Conservation (phyloP, 2,113 vertebrate species). For the Ovibos moschatus region DNA sequence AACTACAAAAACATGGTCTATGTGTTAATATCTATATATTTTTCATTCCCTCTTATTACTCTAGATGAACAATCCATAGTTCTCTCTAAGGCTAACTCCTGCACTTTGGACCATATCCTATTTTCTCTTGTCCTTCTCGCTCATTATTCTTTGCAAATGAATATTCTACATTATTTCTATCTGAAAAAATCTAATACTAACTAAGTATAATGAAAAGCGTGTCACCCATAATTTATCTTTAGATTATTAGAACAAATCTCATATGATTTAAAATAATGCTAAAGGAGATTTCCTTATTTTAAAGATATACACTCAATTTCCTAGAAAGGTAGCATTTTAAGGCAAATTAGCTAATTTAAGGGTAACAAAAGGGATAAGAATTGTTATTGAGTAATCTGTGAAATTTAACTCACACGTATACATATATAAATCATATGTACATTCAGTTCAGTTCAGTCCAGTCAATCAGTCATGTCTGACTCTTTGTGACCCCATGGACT, state of each 20-base stretch:
- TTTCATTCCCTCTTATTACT: neutral
- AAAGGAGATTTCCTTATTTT: neutral
- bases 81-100: neutral
- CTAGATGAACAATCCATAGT: neutral
- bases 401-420: neutral
- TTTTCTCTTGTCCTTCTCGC: neutral
- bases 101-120: neutral
- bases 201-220: neutral
- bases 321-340: neutral
- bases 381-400: neutral
- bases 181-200: neutral
- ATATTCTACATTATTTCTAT: neutral
- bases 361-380: neutral
- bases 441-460: neutral
- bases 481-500: neutral
- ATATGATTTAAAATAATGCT: neutral
- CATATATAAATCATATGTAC: neutral
- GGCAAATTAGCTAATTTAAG: neutral
- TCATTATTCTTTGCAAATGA: neutral
- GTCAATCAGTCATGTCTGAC: neutral
- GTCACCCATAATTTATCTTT: neutral
- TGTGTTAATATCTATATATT: neutral
- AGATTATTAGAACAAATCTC: neutral
- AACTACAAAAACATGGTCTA: neutral
- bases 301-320: neutral